A percentile compares a stretch with the other conserved stretches of the same genome.
phyloP scores from a whole-genome alignment of 2,888 invertebrate genomes.

The Cephus pulcher region DNA sequence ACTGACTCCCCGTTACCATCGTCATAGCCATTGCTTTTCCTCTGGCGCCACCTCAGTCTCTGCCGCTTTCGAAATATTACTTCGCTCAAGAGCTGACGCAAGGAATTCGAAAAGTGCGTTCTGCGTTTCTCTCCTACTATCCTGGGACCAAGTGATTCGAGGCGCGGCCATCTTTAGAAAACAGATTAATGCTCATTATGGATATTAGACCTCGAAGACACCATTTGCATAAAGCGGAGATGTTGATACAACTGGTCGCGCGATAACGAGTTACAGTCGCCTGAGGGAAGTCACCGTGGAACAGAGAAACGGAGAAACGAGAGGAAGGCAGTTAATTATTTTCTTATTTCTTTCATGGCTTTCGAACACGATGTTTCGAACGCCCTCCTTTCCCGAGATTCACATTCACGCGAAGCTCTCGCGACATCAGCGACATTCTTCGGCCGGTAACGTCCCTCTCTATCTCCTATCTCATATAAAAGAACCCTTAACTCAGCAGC shows the following conservation, averaged over 20 bases:
- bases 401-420: not conserved
- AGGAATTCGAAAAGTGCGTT: conserved; percentile 30
- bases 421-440: not conserved
- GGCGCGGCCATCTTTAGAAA: conserved; percentile 48
- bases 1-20: not conserved
- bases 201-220: conserved; percentile 45
- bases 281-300: not conserved
- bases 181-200: conserved; percentile 60
- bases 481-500: not conserved
- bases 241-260: conserved; percentile 52
- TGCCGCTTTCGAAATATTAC: conserved; percentile 21
- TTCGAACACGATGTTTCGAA: not conserved
- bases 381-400: not conserved
- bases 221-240: conserved; percentile 58
- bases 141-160: not conserved
- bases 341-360: not conserved
- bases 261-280: conserved; percentile 44
- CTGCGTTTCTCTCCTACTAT: conserved; percentile 11
- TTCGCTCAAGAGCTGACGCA: conserved; percentile 31
- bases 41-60: conserved; percentile 14
- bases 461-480: conserved; percentile 3
- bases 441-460: conserved; percentile 21
- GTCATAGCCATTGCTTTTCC: conserved; percentile 6
- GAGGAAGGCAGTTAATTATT: conserved; percentile 11
- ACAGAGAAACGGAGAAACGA: conserved; percentile 1